These are phyloP conservation scores for Leucophenga maculata DNA, from an alignment of 2,888 invertebrate genomes.

Conservation along the genomic window DNA sequence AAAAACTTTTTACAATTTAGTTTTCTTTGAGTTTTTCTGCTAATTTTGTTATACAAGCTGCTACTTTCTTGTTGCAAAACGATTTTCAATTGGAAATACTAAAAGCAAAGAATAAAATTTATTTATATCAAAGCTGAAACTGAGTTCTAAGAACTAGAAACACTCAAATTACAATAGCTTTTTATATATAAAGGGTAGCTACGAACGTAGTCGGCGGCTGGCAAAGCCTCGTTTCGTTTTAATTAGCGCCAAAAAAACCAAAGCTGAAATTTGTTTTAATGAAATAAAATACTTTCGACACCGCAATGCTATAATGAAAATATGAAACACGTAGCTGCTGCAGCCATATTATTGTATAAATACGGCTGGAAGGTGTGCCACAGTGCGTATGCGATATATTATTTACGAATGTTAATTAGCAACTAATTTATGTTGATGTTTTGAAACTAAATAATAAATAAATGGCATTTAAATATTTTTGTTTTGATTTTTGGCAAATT, in stretches of 20 bases:
- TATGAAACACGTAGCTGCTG: background rate
- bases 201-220: no score
- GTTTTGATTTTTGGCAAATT: background rate
- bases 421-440: background rate
- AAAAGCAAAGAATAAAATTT: background rate
- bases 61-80: background rate
- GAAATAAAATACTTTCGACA: background rate
- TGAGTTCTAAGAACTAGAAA: no score
- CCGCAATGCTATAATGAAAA: constrained; percentile 17
- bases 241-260: constrained; percentile 7
- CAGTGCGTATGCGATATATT: background rate
- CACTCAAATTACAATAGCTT: no score
- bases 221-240: background rate
- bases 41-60: background rate
- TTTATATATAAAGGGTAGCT: no score
- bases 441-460: background rate
- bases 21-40: background rate
- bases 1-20: no score
- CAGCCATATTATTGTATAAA: no score
- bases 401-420: background rate
- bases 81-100: background rate
- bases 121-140: constrained; percentile 8
- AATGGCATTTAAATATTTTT: background rate
- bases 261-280: background rate
- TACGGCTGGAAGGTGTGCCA: no score